Evolutionary conservation across 2,797 vertebrate species (phyloP).

Genomic region (Enteromius afrohamiltoni): DNA sequence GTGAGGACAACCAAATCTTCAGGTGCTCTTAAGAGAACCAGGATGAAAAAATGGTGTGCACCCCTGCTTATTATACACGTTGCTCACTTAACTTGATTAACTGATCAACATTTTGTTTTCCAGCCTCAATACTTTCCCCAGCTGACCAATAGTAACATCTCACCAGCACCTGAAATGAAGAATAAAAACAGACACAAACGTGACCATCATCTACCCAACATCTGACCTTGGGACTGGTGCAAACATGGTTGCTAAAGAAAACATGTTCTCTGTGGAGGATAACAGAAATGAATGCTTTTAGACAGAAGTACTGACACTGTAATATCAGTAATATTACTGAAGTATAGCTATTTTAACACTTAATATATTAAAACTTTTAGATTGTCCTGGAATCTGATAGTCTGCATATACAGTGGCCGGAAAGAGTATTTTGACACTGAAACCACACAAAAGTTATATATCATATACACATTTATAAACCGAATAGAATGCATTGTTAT

Average conservation of each 20-base stretch:
- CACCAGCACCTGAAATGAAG: conserved; percentile 80
- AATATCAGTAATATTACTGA: background rate
- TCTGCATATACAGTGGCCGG: background rate
- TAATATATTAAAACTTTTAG: background rate
- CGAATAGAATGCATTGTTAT: background rate
- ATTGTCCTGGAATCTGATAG: background rate
- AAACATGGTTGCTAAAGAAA: background rate
- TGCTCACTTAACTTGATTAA: background rate
- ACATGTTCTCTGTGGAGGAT: background rate
- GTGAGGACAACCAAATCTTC: too few relatives aligned
- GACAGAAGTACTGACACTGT: background rate
- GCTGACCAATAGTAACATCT: conserved; percentile 78
- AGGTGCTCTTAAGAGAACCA: too few relatives aligned
- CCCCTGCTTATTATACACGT: too few relatives aligned
- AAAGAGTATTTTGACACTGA: background rate
- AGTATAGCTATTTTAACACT: background rate
- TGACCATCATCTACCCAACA: conserved; percentile 81
- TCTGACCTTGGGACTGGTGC: conserved; percentile 59
- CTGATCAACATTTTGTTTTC: background rate
- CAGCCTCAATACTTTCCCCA: conserved; percentile 82
- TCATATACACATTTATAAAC: background rate
- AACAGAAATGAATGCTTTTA: background rate
- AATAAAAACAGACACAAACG: conserved; percentile 80
- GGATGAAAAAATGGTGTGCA: too few relatives aligned
- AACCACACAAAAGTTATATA: background rate